Evolutionary conservation across 2,888 invertebrate genomes (phyloP).

Genomic region (Apoda limacodes): DNA sequence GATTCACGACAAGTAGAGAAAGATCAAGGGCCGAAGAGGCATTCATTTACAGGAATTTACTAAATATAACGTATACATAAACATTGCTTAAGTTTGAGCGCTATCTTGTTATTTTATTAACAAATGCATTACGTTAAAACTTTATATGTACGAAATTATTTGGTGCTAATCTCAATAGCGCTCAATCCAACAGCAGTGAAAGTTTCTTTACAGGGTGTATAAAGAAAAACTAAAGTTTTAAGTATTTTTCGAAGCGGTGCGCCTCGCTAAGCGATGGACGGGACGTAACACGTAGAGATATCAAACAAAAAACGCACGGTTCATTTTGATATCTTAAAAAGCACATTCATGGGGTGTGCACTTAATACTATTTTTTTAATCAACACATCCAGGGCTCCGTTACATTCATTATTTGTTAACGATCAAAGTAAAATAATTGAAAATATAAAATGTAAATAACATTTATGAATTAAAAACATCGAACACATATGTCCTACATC

Average conservation of each 20-base stretch:
- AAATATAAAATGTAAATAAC: conserved; percentile 9
- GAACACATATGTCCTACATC: conserved; percentile 22
- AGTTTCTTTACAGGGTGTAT: conserved; percentile 36
- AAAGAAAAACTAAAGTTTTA: conserved; percentile 39
- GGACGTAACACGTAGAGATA: conserved; percentile 38
- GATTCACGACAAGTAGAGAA: conserved; percentile 41
- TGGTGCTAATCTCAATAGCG: too few species aligned
- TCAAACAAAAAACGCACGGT: conserved; percentile 49
- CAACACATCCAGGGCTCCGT: conserved; percentile 60
- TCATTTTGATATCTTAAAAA: conserved; percentile 56
- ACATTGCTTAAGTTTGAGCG: conserved; percentile 29
- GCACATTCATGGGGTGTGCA: conserved; percentile 69
- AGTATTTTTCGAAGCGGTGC: conserved; percentile 56
- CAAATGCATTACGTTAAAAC: too few species aligned
- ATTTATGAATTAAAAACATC: conserved; percentile 27
- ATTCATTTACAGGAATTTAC: conserved; percentile 1
- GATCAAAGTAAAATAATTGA: too few species aligned
- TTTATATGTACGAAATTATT: too few species aligned
- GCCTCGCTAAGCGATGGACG: conserved; percentile 57
- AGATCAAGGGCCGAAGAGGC: conserved; percentile 17
- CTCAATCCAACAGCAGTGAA: conserved; percentile 37
- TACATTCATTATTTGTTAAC: conserved; percentile 30
- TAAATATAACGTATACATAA: conserved; percentile 13
- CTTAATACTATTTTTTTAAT: conserved; percentile 43
- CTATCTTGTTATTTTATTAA: too few species aligned